phyloP scores from a whole-genome alignment of 37 sponge, comb jelly and placozoan genomes.

The Chondrilla cf. caribensis region DNA sequence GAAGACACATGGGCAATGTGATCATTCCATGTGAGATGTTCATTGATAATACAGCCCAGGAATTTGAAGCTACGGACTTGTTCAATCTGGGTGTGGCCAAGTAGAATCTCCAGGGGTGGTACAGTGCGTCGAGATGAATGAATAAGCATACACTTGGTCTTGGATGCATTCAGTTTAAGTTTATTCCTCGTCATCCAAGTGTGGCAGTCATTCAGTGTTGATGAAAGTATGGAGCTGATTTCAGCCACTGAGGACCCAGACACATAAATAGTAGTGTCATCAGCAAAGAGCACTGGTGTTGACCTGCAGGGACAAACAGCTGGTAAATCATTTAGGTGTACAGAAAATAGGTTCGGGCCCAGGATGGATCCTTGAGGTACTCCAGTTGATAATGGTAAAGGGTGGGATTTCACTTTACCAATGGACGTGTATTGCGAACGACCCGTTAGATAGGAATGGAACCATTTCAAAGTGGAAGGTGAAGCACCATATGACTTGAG shows the following conservation, averaged over 20 bases:
- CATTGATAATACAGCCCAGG: neutral
- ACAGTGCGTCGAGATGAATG: neutral
- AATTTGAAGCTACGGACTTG: constrained; percentile 3
- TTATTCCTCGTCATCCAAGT: neutral
- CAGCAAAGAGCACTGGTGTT: neutral
- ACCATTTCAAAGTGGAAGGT: too few species aligned
- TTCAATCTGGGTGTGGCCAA: neutral
- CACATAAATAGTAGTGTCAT: neutral
- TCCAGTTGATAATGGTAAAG: neutral
- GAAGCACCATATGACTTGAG: too few species aligned
- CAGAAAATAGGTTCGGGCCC: neutral
- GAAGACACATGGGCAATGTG: neutral
- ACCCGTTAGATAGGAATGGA: too few species aligned
- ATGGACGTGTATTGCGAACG: neutral
- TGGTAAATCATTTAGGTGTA: neutral
- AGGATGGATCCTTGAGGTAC: neutral
- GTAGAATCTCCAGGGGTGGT: neutral
- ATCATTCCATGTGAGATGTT: neutral
- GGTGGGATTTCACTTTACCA: neutral
- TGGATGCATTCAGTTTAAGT: neutral
- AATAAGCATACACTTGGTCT: neutral
- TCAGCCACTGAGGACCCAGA: neutral
- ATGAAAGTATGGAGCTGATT: neutral
- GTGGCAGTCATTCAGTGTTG: too few species aligned
- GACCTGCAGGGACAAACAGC: neutral